Evolutionary conservation across 35 echinoderm and acorn worm genomes (phyloP), one percentile per base, ranked within the genome.

Genomic region (Heliocidaris erythrogramma): DNA sequence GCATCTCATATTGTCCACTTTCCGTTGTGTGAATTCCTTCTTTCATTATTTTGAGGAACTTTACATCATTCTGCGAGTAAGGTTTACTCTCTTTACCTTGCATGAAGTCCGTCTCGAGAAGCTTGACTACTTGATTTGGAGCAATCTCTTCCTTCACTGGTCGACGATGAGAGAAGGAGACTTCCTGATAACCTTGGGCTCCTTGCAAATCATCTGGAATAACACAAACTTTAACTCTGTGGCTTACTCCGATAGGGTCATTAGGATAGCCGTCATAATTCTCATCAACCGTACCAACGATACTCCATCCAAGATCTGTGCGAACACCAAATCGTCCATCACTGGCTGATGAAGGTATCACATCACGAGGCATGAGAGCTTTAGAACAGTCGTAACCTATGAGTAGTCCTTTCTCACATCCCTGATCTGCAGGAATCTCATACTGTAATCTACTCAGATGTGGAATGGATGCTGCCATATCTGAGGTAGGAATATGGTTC

Each of bases 351-450:
- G 90, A 48, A 49, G 88, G 24, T 59, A 53, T 8, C 85, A 91
- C n/a, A n/a, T n/a, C n/a, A n/a, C n/a, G n/a, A n/a, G n/a, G n/a
- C n/a, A n/a, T n/a, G n/a, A n/a, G n/a, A 1, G 29, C 92, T 49
- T 93, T 86, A 18, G 92, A 42, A 78, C 95, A 97, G 85, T 97
- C 96, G 48, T 94, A 97, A 17, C 90, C 97, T 16, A 96, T 89
- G n/a, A 96, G 24, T 27, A 97, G 47, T 29, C 94, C 89, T 13
- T 52, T 94, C 31, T 94, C 94, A 52, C 94, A 94, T 85, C 31
- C 65, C 49, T 94, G 94, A 1, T 85, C 31, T 85, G 94, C 59
- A 30, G 71, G 30, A 32, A 94, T 17, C 48, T 92, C 47, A 52
- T 48, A 7, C 30, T 48, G 30, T n/a, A 92, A 42, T 8, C 21